These are phyloP conservation scores for Alectura lathami DNA, from an alignment of 2,113 vertebrate genomes.

Conservation along the genomic window DNA sequence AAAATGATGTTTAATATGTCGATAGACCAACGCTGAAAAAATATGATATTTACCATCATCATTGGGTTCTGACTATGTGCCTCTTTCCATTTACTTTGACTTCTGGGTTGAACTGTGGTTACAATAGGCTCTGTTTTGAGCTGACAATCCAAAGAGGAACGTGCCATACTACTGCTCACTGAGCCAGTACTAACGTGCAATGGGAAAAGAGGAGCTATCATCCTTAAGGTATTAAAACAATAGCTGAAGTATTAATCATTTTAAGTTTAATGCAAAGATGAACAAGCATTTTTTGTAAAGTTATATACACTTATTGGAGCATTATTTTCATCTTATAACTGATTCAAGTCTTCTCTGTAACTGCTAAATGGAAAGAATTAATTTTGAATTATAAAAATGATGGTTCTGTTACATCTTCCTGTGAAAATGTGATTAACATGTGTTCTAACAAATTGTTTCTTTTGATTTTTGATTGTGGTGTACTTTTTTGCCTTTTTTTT, in stretches of 20 bases:
- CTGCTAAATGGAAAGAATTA: background rate
- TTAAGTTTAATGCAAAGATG: background rate
- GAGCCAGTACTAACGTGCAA: background rate
- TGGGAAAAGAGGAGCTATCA: constrained; percentile 20
- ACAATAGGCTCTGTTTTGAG: background rate
- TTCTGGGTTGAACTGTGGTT: background rate
- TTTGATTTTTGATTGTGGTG: background rate
- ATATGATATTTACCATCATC: background rate
- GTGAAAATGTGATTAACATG: background rate
- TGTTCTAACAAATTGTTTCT: background rate
- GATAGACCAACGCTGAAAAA: background rate
- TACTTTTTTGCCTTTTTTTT: background rate
- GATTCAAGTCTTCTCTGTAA: constrained; percentile 23
- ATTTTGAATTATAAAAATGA: background rate
- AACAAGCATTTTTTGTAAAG: constrained; percentile 33
- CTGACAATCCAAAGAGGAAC: constrained; percentile 17
- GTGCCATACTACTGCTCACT: constrained; percentile 32
- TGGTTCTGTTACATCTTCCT: background rate
- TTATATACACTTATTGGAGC: constrained; percentile 14
- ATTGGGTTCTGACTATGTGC: constrained; percentile 30
- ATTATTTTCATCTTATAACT: constrained; percentile 24
- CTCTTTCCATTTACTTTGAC: background rate
- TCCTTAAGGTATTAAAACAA: constrained; percentile 45
- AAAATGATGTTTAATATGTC: background rate
- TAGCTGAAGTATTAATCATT: constrained; percentile 55